Percentiles rank a stretch among this genome's conserved stretches.
These are phyloP conservation scores for Coleophora deauratella DNA, from an alignment of 2,888 invertebrate species.

Conservation along the genomic window DNA sequence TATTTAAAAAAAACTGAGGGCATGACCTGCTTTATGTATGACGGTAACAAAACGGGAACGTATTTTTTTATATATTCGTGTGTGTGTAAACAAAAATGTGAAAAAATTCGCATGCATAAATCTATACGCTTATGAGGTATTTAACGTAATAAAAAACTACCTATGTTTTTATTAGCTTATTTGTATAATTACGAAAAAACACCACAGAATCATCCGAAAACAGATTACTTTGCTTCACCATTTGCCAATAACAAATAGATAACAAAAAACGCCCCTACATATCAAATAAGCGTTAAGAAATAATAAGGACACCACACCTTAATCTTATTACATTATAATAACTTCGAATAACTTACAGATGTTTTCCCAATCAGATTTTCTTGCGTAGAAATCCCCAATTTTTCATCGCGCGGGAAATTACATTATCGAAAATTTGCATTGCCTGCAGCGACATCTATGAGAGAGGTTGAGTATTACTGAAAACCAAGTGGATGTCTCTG, in stretches of 20 bases:
- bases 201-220: too few species aligned
- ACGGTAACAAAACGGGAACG: too few species aligned
- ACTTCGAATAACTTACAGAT: constrained; percentile 64
- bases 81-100: too few species aligned
- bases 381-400: constrained; percentile 48
- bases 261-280: constrained; percentile 27
- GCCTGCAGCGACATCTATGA: constrained; percentile 66
- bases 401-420: constrained; percentile 63
- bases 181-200: too few species aligned
- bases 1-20: too few species aligned
- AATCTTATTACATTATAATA: constrained; percentile 68
- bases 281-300: constrained; percentile 66
- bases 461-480: constrained; percentile 31
- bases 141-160: too few species aligned
- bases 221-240: constrained; percentile 29
- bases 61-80: too few species aligned
- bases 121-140: too few species aligned
- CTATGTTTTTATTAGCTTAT: too few species aligned
- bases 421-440: constrained; percentile 67
- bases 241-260: constrained; percentile 29
- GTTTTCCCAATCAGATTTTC: constrained; percentile 64
- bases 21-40: too few species aligned
- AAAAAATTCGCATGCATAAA: too few species aligned
- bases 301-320: constrained; percentile 54
- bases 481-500: constrained; percentile 22